Conservation (phyloP, 2,888 invertebrate species). For the Pediacus dermestoides region DNA sequence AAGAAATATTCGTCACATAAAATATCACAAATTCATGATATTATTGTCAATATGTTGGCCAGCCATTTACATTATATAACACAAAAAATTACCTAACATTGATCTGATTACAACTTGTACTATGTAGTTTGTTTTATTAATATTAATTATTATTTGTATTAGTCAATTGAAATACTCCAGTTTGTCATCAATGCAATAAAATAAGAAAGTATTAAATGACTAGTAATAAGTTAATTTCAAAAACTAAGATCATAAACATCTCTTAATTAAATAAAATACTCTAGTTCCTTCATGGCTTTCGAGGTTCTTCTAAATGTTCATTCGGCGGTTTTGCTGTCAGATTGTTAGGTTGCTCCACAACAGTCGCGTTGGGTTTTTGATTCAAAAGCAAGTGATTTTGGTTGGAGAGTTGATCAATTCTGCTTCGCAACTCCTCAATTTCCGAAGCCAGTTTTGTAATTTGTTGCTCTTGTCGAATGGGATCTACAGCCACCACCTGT, state of each 20-base stretch:
- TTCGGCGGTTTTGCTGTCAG: constrained; percentile 26
- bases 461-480: constrained; percentile 38
- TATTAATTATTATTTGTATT: constrained; percentile 4
- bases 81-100: no score
- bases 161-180: constrained; percentile 13
- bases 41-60: constrained; percentile 2
- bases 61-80: no score
- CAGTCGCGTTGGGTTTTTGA: constrained; percentile 23
- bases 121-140: no score
- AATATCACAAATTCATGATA: constrained; percentile 10
- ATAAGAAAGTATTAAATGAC: constrained; percentile 25
- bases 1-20: constrained; percentile 11
- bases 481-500: constrained; percentile 23
- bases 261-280: constrained; percentile 14
- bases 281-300: constrained; percentile 25
- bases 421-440: constrained; percentile 42
- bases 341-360: constrained; percentile 16
- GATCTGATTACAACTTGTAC: no score
- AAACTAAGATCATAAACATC: constrained; percentile 16
- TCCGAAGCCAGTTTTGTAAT: constrained; percentile 44
- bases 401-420: constrained; percentile 42
- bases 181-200: constrained; percentile 4
- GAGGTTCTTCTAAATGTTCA: constrained; percentile 27
- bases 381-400: constrained; percentile 37
- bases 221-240: constrained; percentile 31